Percentiles rank a stretch among this genome's conserved stretches.
Evolutionary conservation across 2,113 vertebrate genomes (phyloP).

Genomic region (Leptosomus discolor): DNA sequence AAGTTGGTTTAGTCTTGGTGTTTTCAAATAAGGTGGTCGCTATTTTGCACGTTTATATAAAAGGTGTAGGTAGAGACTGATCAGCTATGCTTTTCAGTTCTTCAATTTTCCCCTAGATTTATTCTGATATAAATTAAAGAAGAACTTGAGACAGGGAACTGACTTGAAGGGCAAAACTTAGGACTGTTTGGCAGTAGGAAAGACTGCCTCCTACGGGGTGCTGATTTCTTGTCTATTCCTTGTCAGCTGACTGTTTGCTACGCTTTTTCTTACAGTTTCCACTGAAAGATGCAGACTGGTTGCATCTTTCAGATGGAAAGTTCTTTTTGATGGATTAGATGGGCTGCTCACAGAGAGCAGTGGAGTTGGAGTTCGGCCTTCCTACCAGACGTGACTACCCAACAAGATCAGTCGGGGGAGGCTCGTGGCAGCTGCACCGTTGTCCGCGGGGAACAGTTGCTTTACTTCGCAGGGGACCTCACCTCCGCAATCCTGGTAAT

Average conservation of each 20-base stretch:
- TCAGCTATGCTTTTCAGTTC: neutral
- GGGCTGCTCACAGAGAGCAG: neutral
- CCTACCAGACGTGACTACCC: neutral
- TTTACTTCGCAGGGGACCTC: neutral
- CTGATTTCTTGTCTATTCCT: neutral
- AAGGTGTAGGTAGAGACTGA: neutral
- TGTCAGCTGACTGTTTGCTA: neutral
- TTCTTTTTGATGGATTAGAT: neutral
- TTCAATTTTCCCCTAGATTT: neutral
- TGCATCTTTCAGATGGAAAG: neutral
- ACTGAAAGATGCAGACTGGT: neutral
- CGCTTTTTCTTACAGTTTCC: neutral
- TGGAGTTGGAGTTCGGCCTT: neutral
- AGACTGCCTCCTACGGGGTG: neutral
- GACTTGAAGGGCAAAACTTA: neutral
- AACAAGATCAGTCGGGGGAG: neutral
- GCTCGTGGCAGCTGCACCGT: neutral
- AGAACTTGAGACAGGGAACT: neutral
- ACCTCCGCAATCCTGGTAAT: slow-evolving; percentile 90
- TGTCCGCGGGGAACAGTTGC: neutral
- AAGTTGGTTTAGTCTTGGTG: neutral
- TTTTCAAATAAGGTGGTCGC: neutral
- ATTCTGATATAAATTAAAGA: neutral
- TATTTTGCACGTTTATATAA: neutral
- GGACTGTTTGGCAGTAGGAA: neutral